phyloP scores from a whole-genome alignment of 2,888 invertebrate species.

The Gymnosoma rotundatum region DNA sequence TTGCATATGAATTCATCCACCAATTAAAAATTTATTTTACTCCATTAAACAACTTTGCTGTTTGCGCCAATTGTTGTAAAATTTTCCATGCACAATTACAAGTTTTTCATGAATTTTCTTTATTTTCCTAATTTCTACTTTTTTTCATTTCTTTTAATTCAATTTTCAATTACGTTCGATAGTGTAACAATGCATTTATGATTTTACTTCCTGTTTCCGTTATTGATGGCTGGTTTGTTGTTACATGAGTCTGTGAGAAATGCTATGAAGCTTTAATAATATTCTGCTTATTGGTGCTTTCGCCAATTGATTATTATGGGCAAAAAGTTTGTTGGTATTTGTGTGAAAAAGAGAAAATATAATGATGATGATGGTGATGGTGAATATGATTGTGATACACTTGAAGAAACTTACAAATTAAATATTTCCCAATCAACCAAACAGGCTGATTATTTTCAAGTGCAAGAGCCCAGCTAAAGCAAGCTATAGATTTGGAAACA shows the following conservation, averaged over 20 bases:
- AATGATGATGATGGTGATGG: conserved; percentile 4
- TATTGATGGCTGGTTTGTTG: conserved; percentile 51
- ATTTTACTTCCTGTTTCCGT: conserved; percentile 63
- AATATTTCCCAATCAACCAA: conserved; percentile 39
- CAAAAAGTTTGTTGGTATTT: background rate
- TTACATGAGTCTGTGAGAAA: conserved; percentile 19
- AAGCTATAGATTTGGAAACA: conserved; percentile 3
- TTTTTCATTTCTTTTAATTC: conserved; percentile 16
- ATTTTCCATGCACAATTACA: conserved; percentile 52
- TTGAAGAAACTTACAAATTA: conserved; percentile 64
- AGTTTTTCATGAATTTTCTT: conserved; percentile 3
- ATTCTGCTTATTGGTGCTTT: conserved; percentile 58
- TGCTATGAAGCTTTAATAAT: conserved; percentile 51
- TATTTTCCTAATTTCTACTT: background rate
- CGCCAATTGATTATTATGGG: conserved; percentile 10
- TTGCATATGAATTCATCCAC: conserved; percentile 47
- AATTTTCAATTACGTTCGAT: conserved; percentile 56
- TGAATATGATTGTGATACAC: conserved; percentile 56
- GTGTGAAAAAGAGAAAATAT: too few relatives aligned
- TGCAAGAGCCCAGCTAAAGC: background rate
- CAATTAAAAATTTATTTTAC: conserved; percentile 65
- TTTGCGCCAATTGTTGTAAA: conserved; percentile 48
- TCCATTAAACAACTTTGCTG: conserved; percentile 57
- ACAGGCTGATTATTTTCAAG: conserved; percentile 57
- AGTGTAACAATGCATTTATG: conserved; percentile 61